These are phyloP conservation scores for Octopus sinensis DNA, from an alignment of 1,140 invertebrate genomes.

Conservation along the genomic window DNA sequence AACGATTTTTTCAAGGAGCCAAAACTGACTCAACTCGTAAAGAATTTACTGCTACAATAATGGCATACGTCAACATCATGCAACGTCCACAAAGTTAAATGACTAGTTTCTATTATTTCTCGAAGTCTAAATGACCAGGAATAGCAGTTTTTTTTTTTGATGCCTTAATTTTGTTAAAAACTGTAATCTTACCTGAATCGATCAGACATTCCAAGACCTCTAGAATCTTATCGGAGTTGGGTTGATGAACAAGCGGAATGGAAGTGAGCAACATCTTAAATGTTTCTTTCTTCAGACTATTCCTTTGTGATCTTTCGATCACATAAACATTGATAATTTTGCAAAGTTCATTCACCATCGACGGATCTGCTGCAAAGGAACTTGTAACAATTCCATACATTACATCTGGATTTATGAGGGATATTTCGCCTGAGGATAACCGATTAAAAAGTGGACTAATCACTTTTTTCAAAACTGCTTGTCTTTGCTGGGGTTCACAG, in stretches of 20 bases:
- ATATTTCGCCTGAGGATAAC: conserved; percentile 42
- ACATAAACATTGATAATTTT: conserved; percentile 47
- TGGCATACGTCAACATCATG: too few relatives aligned
- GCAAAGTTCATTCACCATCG: conserved; percentile 36
- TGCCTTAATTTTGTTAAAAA: too few relatives aligned
- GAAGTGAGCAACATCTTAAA: conserved; percentile 47
- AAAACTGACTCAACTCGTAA: too few relatives aligned
- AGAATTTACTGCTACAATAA: too few relatives aligned
- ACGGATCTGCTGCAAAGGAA: conserved; percentile 31
- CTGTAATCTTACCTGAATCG: conserved; percentile 39
- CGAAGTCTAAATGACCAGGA: too few relatives aligned
- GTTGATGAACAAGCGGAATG: conserved; percentile 40
- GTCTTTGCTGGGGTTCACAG: background rate
- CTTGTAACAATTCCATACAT: conserved; percentile 47
- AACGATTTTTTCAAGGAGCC: too few relatives aligned
- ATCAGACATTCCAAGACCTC: conserved; percentile 48
- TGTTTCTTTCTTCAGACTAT: conserved; percentile 45
- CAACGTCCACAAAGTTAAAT: too few relatives aligned
- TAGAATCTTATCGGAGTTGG: conserved; percentile 46
- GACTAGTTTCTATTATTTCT: too few relatives aligned
- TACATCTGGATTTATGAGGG: conserved; percentile 43
- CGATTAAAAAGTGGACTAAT: conserved; percentile 43
- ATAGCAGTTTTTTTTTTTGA: too few relatives aligned
- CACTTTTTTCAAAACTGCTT: conserved; percentile 34
- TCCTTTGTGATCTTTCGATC: conserved; percentile 44